Base-by-base conservation (phyloP, 2,113 vertebrate genomes). In the Pseudonaja textilis region DNA sequence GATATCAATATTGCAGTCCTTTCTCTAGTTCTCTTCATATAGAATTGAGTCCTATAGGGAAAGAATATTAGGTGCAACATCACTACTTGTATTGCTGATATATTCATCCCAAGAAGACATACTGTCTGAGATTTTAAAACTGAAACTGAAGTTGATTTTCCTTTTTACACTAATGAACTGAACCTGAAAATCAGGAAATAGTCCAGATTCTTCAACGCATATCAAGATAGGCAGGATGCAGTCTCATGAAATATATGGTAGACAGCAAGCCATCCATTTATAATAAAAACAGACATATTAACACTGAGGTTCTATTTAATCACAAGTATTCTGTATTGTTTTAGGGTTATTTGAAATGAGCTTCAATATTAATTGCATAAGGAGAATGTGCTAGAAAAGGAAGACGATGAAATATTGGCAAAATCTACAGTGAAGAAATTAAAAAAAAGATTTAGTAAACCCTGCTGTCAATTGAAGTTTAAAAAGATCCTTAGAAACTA, bases 351-450 rank as follows among this genome's bases (percentile, higher is more conserved):
- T 57, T 57, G 74, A 54, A 69, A 88, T 10, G 56, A 59, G 16
- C 1, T 88, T 52, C 47, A 92, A 12, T 16, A 59, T 25, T 85
- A 93, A 59, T 29, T 86, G 45, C 4, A 47, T 34, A 88, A 26
- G 34, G 29, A 89, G 42, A 61, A 85, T 81, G 11, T 55, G 50
- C 52, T 88, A 45, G 50, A 93, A 55, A 89, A 7, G 55, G 26
- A 16, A 93, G 69, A n/a, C 16, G 12, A 52, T 59, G 61, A 91
- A 91, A 55, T 85, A 85, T 88, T 88, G 39, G 45, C 64, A 90
- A 87, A 85, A 93, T n/a, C 45, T 29, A 64, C 26, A 90, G 23
- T 88, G 61, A 87, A 88, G 85, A 91, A 93, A 87, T 61, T 20
- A 90, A 90, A 69, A 42, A 86, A 26, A 87, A 11, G 22, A 54